These are phyloP conservation scores for Tympanuchus pallidicinctus DNA, from an alignment of 2,113 vertebrate species.

Conservation along the genomic window DNA sequence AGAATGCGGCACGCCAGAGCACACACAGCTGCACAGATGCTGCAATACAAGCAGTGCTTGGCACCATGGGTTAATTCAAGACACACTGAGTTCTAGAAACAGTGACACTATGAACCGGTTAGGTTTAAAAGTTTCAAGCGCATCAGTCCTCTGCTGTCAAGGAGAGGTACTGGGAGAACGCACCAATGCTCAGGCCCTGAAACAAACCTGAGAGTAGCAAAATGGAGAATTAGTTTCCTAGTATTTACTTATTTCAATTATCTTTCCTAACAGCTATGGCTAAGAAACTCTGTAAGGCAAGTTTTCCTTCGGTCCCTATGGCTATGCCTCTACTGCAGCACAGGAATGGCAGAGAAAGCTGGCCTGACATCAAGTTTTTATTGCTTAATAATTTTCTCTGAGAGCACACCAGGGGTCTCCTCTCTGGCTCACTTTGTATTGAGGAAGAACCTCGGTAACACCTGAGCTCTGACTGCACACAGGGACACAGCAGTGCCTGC, in stretches of 20 bases:
- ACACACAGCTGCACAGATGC: background rate
- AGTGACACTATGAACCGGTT: accelerated
- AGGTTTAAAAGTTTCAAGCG: background rate
- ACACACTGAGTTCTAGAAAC: background rate
- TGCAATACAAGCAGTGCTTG: background rate
- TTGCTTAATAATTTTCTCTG: background rate
- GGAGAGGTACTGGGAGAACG: background rate
- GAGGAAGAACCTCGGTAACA: background rate
- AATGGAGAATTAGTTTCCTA: background rate
- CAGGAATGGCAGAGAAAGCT: background rate
- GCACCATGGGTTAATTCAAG: background rate
- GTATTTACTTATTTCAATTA: background rate
- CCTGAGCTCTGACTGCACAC: background rate
- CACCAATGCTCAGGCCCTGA: background rate
- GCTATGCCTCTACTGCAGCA: background rate
- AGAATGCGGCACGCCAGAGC: background rate
- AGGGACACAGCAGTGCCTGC: background rate
- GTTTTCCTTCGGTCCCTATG: background rate
- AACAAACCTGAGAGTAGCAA: background rate
- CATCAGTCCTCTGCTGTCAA: background rate
- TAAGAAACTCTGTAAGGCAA: background rate
- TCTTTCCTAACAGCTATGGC: background rate
- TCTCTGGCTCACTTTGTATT: background rate
- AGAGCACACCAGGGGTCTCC: background rate
- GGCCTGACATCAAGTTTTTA: too few relatives aligned